Evolutionary conservation across 2,888 invertebrate genomes (phyloP).

Genomic region (Carcina quercana): DNA sequence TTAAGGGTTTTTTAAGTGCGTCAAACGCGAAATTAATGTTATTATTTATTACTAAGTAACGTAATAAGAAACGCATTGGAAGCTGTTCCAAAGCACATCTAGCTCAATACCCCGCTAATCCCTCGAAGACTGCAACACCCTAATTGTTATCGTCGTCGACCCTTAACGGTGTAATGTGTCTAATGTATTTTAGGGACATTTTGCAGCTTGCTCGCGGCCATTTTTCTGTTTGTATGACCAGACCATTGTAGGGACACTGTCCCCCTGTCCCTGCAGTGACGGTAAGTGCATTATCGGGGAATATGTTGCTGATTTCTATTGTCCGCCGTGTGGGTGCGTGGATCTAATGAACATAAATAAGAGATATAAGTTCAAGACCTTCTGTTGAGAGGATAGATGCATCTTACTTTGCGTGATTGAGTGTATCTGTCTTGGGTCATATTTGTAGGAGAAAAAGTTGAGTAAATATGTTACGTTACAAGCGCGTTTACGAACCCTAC

Average conservation of each 20-base stretch:
- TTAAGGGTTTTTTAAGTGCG: too few relatives aligned
- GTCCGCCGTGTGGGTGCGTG: constrained; percentile 45
- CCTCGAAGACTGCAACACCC: constrained; percentile 67
- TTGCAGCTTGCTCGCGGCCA: constrained; percentile 70
- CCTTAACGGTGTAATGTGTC: constrained; percentile 70
- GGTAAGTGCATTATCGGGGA: constrained; percentile 69
- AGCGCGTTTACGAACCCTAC: too few relatives aligned
- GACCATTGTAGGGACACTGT: constrained; percentile 51
- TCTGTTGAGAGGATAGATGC: too few relatives aligned
- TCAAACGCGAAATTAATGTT: too few relatives aligned
- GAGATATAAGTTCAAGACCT: constrained; percentile 38
- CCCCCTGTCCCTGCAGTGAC: constrained; percentile 43
- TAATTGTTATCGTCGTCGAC: constrained; percentile 69
- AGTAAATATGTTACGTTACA: too few relatives aligned
- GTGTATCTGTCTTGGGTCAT: too few relatives aligned
- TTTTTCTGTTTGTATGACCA: constrained; percentile 66
- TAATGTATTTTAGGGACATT: constrained; percentile 74
- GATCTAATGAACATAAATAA: constrained; percentile 66
- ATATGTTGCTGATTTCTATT: constrained; percentile 72
- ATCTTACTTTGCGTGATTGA: constrained; percentile 40
- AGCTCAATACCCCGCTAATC: constrained; percentile 61
- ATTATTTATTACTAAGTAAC: too few relatives aligned
- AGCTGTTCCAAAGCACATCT: constrained; percentile 62
- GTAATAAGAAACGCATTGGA: too few relatives aligned
- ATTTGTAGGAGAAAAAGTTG: too few relatives aligned